Evolutionary conservation across 1,140 invertebrate species (phyloP).

Genomic region (Gyrodactylus bullatarudis): DNA sequence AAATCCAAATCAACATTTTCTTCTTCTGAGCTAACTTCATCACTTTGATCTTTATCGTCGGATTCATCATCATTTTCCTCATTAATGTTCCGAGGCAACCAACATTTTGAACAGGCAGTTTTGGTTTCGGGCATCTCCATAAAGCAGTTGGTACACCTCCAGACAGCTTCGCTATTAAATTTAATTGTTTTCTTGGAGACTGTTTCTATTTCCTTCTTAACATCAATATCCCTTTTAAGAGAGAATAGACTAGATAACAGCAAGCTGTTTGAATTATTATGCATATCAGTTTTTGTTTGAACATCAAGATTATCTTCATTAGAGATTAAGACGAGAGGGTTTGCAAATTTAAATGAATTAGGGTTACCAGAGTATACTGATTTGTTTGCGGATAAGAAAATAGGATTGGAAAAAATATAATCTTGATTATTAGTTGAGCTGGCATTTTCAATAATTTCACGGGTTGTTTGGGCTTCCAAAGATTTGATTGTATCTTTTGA

Average conservation of each 20-base stretch:
- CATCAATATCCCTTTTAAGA: not conserved
- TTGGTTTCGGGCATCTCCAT: not conserved
- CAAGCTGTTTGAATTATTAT: not conserved
- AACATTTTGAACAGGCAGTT: not conserved
- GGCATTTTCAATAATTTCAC: not conserved
- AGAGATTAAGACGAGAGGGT: not conserved
- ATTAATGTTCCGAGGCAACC: not conserved
- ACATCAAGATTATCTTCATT: not conserved
- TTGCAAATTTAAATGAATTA: not conserved
- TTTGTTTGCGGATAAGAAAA: not conserved
- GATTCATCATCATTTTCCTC: not conserved
- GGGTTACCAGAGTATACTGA: not conserved
- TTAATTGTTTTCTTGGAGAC: not conserved
- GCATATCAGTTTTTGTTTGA: not conserved
- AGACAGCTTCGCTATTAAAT: not conserved
- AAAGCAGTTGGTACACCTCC: not conserved
- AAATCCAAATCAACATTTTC: not conserved
- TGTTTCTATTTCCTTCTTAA: not conserved
- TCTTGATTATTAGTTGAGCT: not conserved
- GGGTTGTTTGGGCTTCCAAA: not conserved
- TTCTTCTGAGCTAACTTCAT: not conserved
- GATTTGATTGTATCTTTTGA: too few relatives aligned
- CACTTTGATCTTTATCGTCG: not conserved
- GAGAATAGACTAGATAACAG: too few relatives aligned
- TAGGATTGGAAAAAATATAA: not conserved